These are phyloP conservation scores for Zaprionus taronus DNA, from an alignment of 1,140 invertebrate species.

Conservation along the genomic window DNA sequence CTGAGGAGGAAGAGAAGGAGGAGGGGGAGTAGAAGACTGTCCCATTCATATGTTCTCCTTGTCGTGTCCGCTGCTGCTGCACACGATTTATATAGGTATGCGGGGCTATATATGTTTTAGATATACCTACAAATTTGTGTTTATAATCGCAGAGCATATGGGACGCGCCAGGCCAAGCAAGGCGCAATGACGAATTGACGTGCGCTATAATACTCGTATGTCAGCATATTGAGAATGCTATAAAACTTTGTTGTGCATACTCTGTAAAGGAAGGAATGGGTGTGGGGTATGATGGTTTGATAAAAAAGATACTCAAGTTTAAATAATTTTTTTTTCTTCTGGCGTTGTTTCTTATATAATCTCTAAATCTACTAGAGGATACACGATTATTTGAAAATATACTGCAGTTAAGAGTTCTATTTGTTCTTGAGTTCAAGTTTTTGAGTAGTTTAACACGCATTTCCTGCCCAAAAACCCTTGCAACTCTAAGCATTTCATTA, in stretches of 20 bases:
- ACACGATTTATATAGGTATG: constrained; percentile 2
- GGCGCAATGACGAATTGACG: constrained; percentile 37
- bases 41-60: constrained; percentile 14
- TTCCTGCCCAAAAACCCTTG: too few relatives aligned
- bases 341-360: too few relatives aligned
- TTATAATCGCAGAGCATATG: constrained; percentile 1
- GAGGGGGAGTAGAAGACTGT: too few relatives aligned
- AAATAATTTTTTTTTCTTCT: too few relatives aligned
- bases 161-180: background rate
- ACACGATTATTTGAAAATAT: too few relatives aligned
- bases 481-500: too few relatives aligned
- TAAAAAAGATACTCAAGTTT: background rate
- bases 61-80: constrained; percentile 1
- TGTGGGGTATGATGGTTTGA: background rate
- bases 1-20: background rate
- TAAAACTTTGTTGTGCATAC: constrained; percentile 16
- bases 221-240: constrained; percentile 45
- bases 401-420: too few relatives aligned
- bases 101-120: background rate
- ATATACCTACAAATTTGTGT: background rate
- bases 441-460: too few relatives aligned
- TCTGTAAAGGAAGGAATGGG: background rate
- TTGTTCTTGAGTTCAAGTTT: too few relatives aligned
- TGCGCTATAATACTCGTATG: constrained; percentile 56
- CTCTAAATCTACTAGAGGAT: too few relatives aligned